phyloP scores from a whole-genome alignment of 1,140 invertebrate genomes.

The Aporrectodea caliginosa region DNA sequence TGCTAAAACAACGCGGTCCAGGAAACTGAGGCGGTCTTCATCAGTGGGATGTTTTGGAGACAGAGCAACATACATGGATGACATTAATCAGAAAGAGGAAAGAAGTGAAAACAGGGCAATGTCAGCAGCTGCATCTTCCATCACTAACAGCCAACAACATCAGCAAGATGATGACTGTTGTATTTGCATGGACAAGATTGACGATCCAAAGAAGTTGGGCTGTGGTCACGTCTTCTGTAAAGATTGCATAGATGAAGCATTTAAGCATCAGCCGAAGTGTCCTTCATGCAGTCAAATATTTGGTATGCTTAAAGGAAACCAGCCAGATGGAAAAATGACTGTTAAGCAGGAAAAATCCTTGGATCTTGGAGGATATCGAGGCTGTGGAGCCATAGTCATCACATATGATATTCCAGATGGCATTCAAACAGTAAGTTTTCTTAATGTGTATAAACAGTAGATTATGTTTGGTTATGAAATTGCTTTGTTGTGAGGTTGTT shows the following conservation, averaged over 20 bases:
- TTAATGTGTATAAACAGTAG: neutral
- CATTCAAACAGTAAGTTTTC: slow-evolving; percentile 15
- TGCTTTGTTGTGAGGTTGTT: no score
- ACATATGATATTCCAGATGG: slow-evolving; percentile 14
- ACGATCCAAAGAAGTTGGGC: slow-evolving; percentile 14
- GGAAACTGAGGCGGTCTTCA: neutral
- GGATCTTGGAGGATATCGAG: slow-evolving; percentile 11
- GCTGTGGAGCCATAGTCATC: neutral
- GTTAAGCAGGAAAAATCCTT: neutral
- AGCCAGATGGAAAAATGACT: slow-evolving; percentile 15
- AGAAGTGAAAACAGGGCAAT: neutral
- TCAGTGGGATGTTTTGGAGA: no score
- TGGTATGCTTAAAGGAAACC: slow-evolving; percentile 20
- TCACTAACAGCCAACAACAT: neutral
- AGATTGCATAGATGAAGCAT: slow-evolving; percentile 9
- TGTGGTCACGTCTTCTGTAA: slow-evolving; percentile 26
- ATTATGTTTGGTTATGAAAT: no score
- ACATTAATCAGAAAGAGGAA: no score
- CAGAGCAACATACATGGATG: no score
- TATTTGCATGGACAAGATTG: slow-evolving; percentile 25
- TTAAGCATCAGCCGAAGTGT: slow-evolving; percentile 11
- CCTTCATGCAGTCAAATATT: slow-evolving; percentile 3
- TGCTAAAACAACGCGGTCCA: no score
- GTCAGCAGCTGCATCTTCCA: neutral
- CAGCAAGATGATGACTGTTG: slow-evolving; percentile 10